Evolutionary conservation across 2,888 invertebrate genomes (phyloP), one percentile per base, ranked within the genome.

Genomic region (Diaprepes abbreviatus): DNA sequence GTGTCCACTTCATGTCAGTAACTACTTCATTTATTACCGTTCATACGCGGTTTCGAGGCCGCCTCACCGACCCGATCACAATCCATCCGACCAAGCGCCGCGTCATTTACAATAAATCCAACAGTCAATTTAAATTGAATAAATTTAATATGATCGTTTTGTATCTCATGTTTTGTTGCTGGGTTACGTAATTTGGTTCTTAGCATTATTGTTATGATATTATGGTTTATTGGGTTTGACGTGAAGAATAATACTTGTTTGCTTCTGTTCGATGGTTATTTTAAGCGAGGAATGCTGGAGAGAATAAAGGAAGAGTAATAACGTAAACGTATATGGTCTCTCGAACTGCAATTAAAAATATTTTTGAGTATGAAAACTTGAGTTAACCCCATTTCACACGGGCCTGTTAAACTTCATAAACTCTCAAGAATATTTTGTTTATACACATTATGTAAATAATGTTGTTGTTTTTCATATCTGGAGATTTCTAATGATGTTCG

Each of bases 21-120:
- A 75, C 75, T 75, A 74, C 76, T 77, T 74, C 78, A 78, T 79
- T 79, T 79, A 78, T 79, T 76, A 78, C 76, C 69, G 73, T 70
- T 77, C 74, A 75, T 74, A 63, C 54, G 62, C 54, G 28, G 50
- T 66, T 67, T 50, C 38, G 64, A 45, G 65, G 45, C 70, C 70
- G 60, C 65, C 66, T 62, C 58, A 31, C 66, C 12, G 66, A 33
- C 57, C 70, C 14, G 69, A 69, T 60, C 35, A 19, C 45, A 59
- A 68, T 71, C 67, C 67, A 60, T 67, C 64, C 50, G 64, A 71
- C 45, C 52, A 68, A 71, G 71, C 71, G 71, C 71, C 71, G 63
- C 65, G 67, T 71, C 67, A 68, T 71, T 71, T 67, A 72, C 69
- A 68, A 73, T 73, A 72, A 66, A 66, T 70, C 60, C 59, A 48